phyloP scores from a whole-genome alignment of 23 tunicate genomes.

The Styela plicata region DNA sequence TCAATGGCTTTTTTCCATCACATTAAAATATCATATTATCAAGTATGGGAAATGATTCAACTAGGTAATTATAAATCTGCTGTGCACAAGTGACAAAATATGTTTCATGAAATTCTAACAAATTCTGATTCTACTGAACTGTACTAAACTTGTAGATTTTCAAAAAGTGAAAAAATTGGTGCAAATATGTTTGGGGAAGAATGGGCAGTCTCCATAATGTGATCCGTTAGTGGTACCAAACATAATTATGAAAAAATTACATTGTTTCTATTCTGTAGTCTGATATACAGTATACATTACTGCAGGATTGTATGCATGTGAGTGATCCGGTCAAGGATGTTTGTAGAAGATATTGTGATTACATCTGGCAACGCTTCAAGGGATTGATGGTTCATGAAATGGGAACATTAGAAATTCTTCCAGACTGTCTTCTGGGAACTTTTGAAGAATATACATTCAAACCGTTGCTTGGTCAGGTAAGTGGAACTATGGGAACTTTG shows the following conservation, averaged over 20 bases:
- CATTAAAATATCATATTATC: no score
- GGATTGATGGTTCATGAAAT: slow-evolving; percentile 61
- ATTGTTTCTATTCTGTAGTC: not conserved
- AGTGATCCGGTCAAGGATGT: slow-evolving; percentile 46
- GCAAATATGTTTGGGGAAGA: not conserved
- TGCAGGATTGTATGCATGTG: slow-evolving; percentile 67
- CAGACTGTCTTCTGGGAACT: slow-evolving; percentile 47
- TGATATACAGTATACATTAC: no score
- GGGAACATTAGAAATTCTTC: slow-evolving; percentile 50
- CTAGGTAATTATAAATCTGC: no score
- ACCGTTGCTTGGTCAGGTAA: slow-evolving; percentile 36
- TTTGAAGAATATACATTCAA: slow-evolving; percentile 70
- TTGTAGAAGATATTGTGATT: slow-evolving; percentile 73
- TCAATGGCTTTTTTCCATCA: not conserved
- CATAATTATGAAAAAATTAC: no score
- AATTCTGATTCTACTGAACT: not conserved
- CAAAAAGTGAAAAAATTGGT: not conserved
- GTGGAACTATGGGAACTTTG: no score
- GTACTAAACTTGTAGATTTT: not conserved
- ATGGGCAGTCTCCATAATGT: not conserved
- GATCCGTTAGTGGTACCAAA: no score
- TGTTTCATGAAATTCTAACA: no score
- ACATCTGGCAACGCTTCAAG: slow-evolving; percentile 76
- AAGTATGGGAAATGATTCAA: no score
- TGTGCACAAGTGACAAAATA: no score